These are phyloP conservation scores for Brachionichthys hirsutus DNA, from an alignment of 2,113 vertebrate genomes.

Conservation along the genomic window DNA sequence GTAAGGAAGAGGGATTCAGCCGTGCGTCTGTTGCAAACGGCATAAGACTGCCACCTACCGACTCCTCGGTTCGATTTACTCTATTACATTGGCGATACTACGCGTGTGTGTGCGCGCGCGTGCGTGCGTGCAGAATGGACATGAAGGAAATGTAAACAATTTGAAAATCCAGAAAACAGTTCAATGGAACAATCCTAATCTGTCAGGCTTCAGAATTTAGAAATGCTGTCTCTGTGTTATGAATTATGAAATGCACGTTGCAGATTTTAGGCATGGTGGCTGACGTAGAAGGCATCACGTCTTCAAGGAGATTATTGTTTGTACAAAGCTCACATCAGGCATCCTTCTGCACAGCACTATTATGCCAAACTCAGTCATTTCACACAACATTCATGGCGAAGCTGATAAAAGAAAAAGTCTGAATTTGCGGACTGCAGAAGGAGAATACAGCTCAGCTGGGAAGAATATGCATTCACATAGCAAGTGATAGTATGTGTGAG, in stretches of 20 bases:
- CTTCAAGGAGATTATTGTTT: slow-evolving; percentile 49
- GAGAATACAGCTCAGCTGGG: not conserved
- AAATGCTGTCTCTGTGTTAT: slow-evolving; percentile 42
- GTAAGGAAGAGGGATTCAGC: slow-evolving; percentile 17
- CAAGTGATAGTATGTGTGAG: slow-evolving; percentile 25
- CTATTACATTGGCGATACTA: slow-evolving; percentile 18
- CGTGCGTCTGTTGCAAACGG: slow-evolving; percentile 66
- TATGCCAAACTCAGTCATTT: slow-evolving; percentile 40
- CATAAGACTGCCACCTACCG: slow-evolving; percentile 92
- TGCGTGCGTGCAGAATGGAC: too few relatives aligned
- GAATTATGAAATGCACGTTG: slow-evolving; percentile 46
- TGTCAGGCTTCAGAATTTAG: slow-evolving; percentile 38
- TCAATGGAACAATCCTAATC: slow-evolving; percentile 24
- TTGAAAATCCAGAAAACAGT: slow-evolving; percentile 31
- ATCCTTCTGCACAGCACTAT: slow-evolving; percentile 37
- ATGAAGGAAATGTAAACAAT: slow-evolving; percentile 13
- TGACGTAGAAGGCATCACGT: slow-evolving; percentile 50
- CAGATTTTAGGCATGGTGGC: slow-evolving; percentile 43
- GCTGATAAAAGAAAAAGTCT: not conserved
- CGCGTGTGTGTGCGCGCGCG: too few relatives aligned
- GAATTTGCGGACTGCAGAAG: slow-evolving; percentile 4
- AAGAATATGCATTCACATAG: slow-evolving; percentile 9
- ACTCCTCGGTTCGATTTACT: slow-evolving; percentile 28
- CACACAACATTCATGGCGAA: slow-evolving; percentile 19
- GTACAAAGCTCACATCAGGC: slow-evolving; percentile 43